Percentiles rank a stretch among this genome's conserved stretches.
Conservation (phyloP, 1,140 invertebrate genomes). For the Drosophila nikananu region DNA sequence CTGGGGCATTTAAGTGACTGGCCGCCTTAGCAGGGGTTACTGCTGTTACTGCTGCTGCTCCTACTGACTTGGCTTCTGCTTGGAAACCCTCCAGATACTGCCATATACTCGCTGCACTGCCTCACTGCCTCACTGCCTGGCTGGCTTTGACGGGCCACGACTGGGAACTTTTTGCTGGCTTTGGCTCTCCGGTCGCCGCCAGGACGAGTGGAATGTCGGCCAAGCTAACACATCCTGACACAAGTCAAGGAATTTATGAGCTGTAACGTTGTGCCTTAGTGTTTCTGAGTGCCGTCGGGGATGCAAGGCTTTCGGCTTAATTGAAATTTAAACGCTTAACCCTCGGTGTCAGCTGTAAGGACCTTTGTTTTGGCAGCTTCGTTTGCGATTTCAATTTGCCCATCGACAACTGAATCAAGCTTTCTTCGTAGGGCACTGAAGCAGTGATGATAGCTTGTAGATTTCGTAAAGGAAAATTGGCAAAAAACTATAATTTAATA, state of each 20-base stretch:
- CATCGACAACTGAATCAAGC: slow-evolving; percentile 10
- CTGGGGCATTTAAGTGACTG: slow-evolving; percentile 73
- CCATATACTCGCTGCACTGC: slow-evolving; percentile 5
- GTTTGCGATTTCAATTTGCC: slow-evolving; percentile 64
- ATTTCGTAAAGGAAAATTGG: neutral
- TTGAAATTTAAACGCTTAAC: slow-evolving; percentile 81
- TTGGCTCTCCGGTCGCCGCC: slow-evolving; percentile 47
- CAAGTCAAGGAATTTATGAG: slow-evolving; percentile 84
- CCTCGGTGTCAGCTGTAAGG: slow-evolving; percentile 68
- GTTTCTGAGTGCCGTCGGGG: slow-evolving; percentile 40
- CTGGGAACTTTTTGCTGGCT: slow-evolving; percentile 51
- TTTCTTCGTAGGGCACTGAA: no score
- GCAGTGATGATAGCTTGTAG: neutral
- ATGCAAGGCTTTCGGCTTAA: slow-evolving; percentile 71
- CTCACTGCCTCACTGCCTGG: slow-evolving; percentile 6
- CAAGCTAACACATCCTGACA: slow-evolving; percentile 77
- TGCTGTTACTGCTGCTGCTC: slow-evolving; percentile 3
- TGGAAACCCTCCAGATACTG: slow-evolving; percentile 19
- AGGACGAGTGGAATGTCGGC: slow-evolving; percentile 70
- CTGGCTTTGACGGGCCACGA: slow-evolving; percentile 61
- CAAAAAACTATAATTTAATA: neutral
- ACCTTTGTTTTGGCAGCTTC: slow-evolving; percentile 56
- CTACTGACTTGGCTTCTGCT: slow-evolving; percentile 1
- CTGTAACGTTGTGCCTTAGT: slow-evolving; percentile 64
- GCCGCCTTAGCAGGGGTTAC: slow-evolving; percentile 60